phyloP scores from a whole-genome alignment of 2,797 vertebrate genomes.

The Notamacropus eugenii region DNA sequence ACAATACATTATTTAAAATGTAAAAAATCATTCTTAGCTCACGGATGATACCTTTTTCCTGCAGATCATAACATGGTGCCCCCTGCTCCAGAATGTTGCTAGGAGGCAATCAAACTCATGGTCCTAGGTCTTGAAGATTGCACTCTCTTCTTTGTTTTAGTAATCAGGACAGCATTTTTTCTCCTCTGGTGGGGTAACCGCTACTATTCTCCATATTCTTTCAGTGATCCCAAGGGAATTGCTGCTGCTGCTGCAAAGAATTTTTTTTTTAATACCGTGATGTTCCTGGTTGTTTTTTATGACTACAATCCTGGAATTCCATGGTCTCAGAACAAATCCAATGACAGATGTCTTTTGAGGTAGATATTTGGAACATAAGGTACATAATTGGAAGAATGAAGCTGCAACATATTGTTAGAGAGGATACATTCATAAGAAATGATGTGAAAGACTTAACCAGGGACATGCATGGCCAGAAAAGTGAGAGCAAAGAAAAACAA shows the following conservation, averaged over 20 bases:
- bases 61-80: neutral
- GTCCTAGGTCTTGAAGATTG: neutral
- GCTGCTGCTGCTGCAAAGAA: neutral
- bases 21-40: neutral
- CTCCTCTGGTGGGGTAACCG: neutral
- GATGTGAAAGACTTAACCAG: neutral
- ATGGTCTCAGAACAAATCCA: neutral
- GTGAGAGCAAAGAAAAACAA: neutral
- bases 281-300: neutral
- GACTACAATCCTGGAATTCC: neutral
- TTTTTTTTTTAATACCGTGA: neutral
- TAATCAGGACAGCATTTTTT: neutral
- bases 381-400: neutral
- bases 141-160: neutral
- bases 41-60: neutral
- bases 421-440: neutral
- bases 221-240: neutral
- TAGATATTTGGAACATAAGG: too few species aligned
- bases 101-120: neutral
- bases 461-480: neutral
- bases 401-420: neutral
- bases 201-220: neutral
- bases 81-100: neutral
- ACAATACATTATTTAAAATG: neutral
- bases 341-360: neutral